A percentile compares a stretch with the other conserved stretches of the same genome.
These are phyloP conservation scores for Pomacea canaliculata DNA, from an alignment of 2,888 invertebrate species.

Conservation along the genomic window DNA sequence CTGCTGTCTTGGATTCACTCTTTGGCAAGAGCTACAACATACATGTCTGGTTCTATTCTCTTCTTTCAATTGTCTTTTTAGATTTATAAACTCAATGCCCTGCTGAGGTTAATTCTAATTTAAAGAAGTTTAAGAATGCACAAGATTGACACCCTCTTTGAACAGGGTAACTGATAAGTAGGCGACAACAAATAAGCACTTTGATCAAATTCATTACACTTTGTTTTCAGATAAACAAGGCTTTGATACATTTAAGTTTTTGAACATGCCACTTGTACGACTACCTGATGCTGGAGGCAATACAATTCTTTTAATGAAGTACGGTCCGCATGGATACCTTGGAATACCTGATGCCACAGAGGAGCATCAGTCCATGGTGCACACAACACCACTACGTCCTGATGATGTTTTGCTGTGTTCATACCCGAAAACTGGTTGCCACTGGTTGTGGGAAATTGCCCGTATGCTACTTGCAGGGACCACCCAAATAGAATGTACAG, in stretches of 20 bases:
- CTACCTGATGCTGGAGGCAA: conserved; percentile 11
- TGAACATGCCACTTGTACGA: conserved; percentile 6
- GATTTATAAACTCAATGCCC: no score
- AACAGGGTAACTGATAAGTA: no score
- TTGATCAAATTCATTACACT: no score
- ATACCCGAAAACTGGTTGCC: conserved; percentile 31
- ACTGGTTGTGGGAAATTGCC: conserved; percentile 37
- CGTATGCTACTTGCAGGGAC: conserved; percentile 25
- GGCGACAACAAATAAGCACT: no score
- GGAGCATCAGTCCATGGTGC: conserved; percentile 3
- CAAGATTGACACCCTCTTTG: no score
- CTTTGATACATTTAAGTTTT: background rate
- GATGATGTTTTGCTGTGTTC: conserved; percentile 29
- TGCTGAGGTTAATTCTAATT: no score
- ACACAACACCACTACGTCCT: conserved; percentile 16
- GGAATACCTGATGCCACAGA: conserved; percentile 4
- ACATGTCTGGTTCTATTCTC: no score
- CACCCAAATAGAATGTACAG: conserved; percentile 1
- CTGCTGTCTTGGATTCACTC: no score
- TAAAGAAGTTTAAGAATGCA: no score
- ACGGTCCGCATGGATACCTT: background rate
- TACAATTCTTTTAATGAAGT: conserved; percentile 11
- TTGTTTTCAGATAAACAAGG: no score
- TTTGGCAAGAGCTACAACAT: no score
- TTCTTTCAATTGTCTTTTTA: no score